Conservation (phyloP, 2,113 vertebrate genomes). For the Pomatostomus ruficeps region DNA sequence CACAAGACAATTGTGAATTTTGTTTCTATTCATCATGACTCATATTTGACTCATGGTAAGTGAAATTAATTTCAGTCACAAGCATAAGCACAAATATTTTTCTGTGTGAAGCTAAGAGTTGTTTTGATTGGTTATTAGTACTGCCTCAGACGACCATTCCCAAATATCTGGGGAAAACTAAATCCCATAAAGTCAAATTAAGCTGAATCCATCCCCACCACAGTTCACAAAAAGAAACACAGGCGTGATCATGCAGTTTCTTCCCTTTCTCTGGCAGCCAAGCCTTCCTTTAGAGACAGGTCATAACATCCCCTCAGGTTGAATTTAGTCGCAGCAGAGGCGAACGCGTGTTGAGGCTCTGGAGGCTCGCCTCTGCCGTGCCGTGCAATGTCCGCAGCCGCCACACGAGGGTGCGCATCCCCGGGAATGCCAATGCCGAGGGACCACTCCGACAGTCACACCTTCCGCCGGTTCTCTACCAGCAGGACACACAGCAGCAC, state of each 20-base stretch:
- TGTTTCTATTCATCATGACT: background rate
- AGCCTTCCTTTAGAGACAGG: background rate
- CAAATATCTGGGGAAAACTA: background rate
- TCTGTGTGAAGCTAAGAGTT: background rate
- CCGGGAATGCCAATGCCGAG: background rate
- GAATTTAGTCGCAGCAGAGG: background rate
- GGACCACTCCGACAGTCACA: background rate
- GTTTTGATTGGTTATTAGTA: background rate
- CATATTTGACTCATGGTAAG: conserved; percentile 6
- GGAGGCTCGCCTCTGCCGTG: rapidly evolving
- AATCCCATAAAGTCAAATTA: background rate
- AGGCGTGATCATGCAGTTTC: background rate
- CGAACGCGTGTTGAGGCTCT: background rate
- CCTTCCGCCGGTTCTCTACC: background rate
- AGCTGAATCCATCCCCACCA: background rate
- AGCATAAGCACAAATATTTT: background rate
- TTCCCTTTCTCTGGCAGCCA: background rate
- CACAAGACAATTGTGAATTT: background rate
- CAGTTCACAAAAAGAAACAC: background rate
- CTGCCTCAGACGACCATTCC: background rate
- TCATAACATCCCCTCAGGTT: background rate
- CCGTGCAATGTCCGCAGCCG: background rate
- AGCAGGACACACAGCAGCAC: too few relatives aligned
- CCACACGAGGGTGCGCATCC: background rate
- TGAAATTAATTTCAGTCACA: background rate